Conservation (phyloP, 2,888 invertebrate species). For the Troides oblongomaculatus region DNA sequence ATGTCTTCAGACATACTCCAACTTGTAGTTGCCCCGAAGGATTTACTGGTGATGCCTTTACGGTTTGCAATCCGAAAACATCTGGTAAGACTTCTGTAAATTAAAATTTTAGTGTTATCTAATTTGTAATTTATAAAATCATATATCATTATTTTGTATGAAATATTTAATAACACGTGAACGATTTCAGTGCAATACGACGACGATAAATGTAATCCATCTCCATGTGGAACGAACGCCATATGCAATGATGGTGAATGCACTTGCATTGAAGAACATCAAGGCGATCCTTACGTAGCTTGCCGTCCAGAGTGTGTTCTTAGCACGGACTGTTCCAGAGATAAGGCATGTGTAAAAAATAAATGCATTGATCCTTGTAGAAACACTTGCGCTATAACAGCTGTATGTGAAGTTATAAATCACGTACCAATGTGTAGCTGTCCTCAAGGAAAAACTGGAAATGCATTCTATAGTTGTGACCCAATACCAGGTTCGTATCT, state of each 20-base stretch:
- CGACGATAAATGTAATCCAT: slow-evolving; percentile 79
- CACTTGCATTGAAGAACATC: slow-evolving; percentile 81
- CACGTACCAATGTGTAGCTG: slow-evolving; percentile 87
- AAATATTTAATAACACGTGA: slow-evolving; percentile 4
- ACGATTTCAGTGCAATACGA: slow-evolving; percentile 48
- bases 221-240: slow-evolving; percentile 84
- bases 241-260: slow-evolving; percentile 80
- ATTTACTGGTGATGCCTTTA: slow-evolving; percentile 84
- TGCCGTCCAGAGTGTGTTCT: slow-evolving; percentile 86
- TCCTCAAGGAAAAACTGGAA: slow-evolving; percentile 84
- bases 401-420: slow-evolving; percentile 85
- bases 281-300: slow-evolving; percentile 84
- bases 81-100: slow-evolving; percentile 50
- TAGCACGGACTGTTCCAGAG: slow-evolving; percentile 82
- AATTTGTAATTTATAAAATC: too few relatives aligned
- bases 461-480: slow-evolving; percentile 83
- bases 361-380: slow-evolving; percentile 86
- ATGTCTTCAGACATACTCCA: slow-evolving; percentile 86
- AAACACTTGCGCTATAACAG: slow-evolving; percentile 85
- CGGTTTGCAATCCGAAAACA: slow-evolving; percentile 70
- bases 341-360: slow-evolving; percentile 83
- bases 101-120: too few relatives aligned
- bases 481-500: slow-evolving; percentile 63
- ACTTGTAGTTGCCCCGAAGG: slow-evolving; percentile 86
- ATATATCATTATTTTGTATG: not conserved